phyloP scores from a whole-genome alignment of 1,140 invertebrate species.

The Bicyclus anynana region DNA sequence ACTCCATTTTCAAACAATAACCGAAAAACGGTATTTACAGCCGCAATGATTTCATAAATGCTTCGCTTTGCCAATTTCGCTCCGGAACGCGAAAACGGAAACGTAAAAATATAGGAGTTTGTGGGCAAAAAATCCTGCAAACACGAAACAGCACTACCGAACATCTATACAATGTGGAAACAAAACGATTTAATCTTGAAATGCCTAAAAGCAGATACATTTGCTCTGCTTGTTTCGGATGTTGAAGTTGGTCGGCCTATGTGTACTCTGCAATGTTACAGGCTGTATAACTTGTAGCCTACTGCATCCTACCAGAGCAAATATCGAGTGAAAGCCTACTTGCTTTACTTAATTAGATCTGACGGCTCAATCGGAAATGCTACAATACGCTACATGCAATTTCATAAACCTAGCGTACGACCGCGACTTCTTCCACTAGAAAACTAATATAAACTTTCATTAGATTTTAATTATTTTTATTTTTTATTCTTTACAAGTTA shows the following conservation, averaged over 20 bases:
- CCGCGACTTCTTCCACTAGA: too few species aligned
- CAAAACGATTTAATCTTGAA: constrained; percentile 18
- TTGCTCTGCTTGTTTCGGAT: constrained; percentile 21
- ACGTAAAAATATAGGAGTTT: neutral
- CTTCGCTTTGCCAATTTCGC: neutral
- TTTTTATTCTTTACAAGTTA: too few species aligned
- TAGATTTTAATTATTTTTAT: too few species aligned
- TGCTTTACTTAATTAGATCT: neutral
- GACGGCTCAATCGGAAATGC: neutral
- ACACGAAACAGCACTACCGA: constrained; percentile 6
- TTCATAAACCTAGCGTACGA: too few species aligned
- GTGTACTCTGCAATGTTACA: constrained; percentile 8
- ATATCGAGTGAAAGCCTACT: neutral
- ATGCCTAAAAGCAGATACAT: constrained; percentile 19
- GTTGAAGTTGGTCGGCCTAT: constrained; percentile 20
- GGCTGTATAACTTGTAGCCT: neutral
- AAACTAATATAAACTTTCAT: too few species aligned
- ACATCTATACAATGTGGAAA: constrained; percentile 10
- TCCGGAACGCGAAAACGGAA: neutral
- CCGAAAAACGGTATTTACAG: neutral
- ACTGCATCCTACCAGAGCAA: neutral
- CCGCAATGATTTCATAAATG: neutral
- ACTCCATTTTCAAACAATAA: neutral
- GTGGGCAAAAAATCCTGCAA: neutral
- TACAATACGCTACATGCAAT: too few species aligned